phyloP scores from a whole-genome alignment of 1,140 invertebrate species.

The Drosophila hydei region DNA sequence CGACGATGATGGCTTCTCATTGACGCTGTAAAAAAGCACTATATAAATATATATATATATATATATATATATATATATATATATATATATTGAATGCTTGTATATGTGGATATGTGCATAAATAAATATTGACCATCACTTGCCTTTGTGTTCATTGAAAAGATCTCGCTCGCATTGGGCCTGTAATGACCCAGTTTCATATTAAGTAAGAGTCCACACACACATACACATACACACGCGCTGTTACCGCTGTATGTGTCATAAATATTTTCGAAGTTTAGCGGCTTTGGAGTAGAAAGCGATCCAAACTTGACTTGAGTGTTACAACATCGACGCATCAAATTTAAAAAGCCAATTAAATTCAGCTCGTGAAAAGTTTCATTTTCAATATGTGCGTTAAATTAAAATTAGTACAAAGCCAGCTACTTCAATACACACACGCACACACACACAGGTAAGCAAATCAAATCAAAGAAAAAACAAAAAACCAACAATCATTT shows the following conservation, averaged over 20 bases:
- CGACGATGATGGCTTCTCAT: slow-evolving; percentile 45
- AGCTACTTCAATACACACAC: slow-evolving; percentile 27
- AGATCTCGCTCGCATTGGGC: slow-evolving; percentile 37
- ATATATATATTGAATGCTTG: slow-evolving; percentile 22
- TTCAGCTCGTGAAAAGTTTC: slow-evolving; percentile 74
- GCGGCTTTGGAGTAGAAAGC: slow-evolving; percentile 60
- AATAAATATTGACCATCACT: slow-evolving; percentile 58
- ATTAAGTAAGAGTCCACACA: slow-evolving; percentile 55
- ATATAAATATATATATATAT: slow-evolving; percentile 25
- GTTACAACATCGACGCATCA: slow-evolving; percentile 74
- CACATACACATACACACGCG: neutral
- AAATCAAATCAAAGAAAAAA: slow-evolving; percentile 25
- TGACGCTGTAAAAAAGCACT: slow-evolving; percentile 60
- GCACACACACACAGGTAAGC: slow-evolving; percentile 32
- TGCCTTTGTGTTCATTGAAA: slow-evolving; percentile 56
- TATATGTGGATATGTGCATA: neutral
- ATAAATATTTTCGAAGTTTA: slow-evolving; percentile 43
- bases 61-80: slow-evolving; percentile 20
- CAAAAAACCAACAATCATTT: slow-evolving; percentile 31
- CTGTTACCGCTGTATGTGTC: slow-evolving; percentile 44
- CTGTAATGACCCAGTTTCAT: slow-evolving; percentile 78
- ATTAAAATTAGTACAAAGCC: slow-evolving; percentile 66
- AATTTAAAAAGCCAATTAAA: slow-evolving; percentile 75
- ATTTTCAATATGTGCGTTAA: slow-evolving; percentile 80
- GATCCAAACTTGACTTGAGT: slow-evolving; percentile 37